Conservation (phyloP, 2,113 vertebrate genomes). For the Porphyrio hochstetteri region DNA sequence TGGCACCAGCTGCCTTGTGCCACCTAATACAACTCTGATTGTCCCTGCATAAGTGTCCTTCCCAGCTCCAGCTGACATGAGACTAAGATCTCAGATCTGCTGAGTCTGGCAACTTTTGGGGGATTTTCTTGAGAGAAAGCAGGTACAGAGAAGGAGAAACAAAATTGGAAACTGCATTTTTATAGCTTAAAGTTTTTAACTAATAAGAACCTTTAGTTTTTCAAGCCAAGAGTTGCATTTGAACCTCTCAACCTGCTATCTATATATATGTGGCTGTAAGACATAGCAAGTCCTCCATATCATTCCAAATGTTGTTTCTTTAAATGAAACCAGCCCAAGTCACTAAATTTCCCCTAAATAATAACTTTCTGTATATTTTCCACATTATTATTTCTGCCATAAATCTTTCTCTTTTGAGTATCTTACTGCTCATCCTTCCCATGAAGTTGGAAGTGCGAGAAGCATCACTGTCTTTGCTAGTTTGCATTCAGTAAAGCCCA, state of each 20-base stretch:
- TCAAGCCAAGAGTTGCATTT: background rate
- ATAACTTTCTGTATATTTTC: background rate
- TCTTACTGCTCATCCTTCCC: background rate
- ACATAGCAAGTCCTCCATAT: background rate
- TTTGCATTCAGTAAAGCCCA: background rate
- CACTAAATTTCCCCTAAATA: background rate
- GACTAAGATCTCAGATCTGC: no score
- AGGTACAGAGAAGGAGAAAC: background rate
- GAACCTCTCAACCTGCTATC: background rate
- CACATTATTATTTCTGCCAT: background rate
- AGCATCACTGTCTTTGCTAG: background rate
- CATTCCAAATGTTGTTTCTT: background rate
- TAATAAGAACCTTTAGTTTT: background rate
- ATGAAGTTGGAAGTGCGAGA: background rate
- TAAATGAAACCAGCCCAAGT: background rate
- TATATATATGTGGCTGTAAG: background rate
- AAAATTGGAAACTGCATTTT: background rate
- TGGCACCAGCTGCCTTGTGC: background rate
- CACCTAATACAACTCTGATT: background rate
- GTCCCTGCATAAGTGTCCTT: background rate
- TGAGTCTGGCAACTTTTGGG: background rate
- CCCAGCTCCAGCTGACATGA: background rate
- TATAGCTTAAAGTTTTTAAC: background rate
- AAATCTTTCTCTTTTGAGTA: background rate
- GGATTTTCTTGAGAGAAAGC: background rate